A percentile compares a stretch with the other conserved stretches of the same genome.
phyloP scores from a whole-genome alignment of 2,888 invertebrate genomes.

The Hesperia comma region DNA sequence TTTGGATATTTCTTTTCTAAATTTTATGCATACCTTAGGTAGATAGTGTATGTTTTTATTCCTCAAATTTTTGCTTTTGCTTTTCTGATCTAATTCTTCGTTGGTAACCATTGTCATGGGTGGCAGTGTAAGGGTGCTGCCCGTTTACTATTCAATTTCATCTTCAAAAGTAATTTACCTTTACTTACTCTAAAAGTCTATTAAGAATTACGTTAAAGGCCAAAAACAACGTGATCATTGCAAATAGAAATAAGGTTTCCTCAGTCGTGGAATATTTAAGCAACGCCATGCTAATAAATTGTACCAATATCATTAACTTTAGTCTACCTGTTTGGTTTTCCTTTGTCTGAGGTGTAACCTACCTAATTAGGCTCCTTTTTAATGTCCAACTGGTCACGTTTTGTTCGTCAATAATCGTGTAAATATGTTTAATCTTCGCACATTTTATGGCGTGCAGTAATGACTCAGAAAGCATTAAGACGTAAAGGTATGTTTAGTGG shows the following conservation, averaged over 20 bases:
- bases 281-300: constrained; percentile 21
- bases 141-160: too few relatives aligned
- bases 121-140: too few relatives aligned
- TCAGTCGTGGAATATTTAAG: constrained; percentile 11
- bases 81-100: too few relatives aligned
- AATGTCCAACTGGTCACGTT: constrained; percentile 32
- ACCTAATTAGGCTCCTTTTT: constrained; percentile 37
- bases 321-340: constrained; percentile 34
- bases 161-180: too few relatives aligned
- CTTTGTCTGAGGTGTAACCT: constrained; percentile 32
- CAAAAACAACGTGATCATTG: not conserved
- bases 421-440: constrained; percentile 42
- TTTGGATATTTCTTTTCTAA: too few relatives aligned
- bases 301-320: constrained; percentile 27
- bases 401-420: constrained; percentile 36
- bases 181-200: too few relatives aligned
- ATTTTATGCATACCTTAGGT: too few relatives aligned
- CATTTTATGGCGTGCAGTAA: constrained; percentile 43
- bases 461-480: constrained; percentile 52
- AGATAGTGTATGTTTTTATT: too few relatives aligned
- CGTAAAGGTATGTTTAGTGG: constrained; percentile 53
- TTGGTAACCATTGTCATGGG: too few relatives aligned
- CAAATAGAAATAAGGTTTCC: not conserved
- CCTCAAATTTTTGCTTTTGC: too few relatives aligned
- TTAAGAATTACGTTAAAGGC: not conserved